Base-by-base conservation (phyloP, 1,140 invertebrate species). In the Zaprionus vittiger region DNA sequence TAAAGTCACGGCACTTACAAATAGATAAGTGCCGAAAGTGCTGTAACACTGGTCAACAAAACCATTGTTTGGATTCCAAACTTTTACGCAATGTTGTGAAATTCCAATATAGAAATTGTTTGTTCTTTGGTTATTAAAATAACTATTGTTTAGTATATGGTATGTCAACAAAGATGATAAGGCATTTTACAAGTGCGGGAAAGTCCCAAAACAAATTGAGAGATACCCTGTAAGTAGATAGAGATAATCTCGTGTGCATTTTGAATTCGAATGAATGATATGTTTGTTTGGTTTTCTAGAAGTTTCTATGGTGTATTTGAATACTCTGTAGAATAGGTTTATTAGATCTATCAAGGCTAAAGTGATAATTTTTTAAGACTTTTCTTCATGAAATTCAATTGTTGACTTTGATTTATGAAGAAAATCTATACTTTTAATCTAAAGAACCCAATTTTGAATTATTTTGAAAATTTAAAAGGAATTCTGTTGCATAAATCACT, bases 11-110 rank as follows among this genome's bases (percentile, higher is more conserved):
- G 49, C 57, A 62, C 49, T 47, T 55, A 26, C 47, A 31, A 28
- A 63, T 26, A 63, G 72, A 74, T 69, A 69, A 62, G 57, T 68
- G n/a, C 14, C 64, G 34, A 73, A 31, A 34, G 41, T 67, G 28
- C 14, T 12, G n/a, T 12, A 24, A 72, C 62, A 72, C 54, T 26
- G 2, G n/a, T 0, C 37, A 24, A 55, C 71, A 62, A 24, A 61
- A 26, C 2, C 12, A n/a, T 17, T 47, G n/a, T 47, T 47, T 41
- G 38, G 15, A 6, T 56, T 34, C 11, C 22, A 9, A 26, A 26
- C 15, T 20, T 34, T 47, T 57, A 59, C 12, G n/a, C 28, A n/a
- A 41, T 3, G 15, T 49, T 24, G 56, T 68, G 56, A 68, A 68
- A 60, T 49, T 68, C 28, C 2, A 49, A 2, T n/a, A 26, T 4